Percentiles rank a stretch among this genome's conserved stretches.
Evolutionary conservation across 2,113 vertebrate genomes (phyloP).

Genomic region (Neodontobutis hainanensis): DNA sequence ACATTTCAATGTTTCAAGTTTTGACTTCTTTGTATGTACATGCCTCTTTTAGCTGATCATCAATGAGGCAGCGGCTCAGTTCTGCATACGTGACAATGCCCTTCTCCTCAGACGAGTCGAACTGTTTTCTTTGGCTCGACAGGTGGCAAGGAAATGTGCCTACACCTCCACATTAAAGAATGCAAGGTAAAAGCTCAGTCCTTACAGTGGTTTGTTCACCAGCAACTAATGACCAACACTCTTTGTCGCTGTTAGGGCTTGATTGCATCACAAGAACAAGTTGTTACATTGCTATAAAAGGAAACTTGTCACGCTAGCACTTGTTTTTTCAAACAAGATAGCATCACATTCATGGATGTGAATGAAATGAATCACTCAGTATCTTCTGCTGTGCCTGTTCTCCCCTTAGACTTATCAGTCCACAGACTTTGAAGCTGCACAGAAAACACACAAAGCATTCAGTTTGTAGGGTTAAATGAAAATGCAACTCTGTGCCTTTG

Average conservation of each 20-base stretch:
- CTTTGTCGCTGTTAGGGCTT: background rate
- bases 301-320: background rate
- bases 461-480: no score
- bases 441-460: conserved; percentile 13
- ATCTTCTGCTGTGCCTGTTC: conserved; percentile 33
- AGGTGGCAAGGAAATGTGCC: conserved; percentile 93
- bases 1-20: background rate
- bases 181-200: conserved; percentile 81
- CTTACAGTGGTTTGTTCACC: background rate
- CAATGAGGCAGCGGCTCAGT: conserved; percentile 95
- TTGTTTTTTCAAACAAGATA: background rate
- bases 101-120: conserved; percentile 92
- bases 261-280: background rate
- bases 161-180: conserved; percentile 92
- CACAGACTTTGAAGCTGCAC: conserved; percentile 13
- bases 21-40: conserved; percentile 19
- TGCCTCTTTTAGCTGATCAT: conserved; percentile 86
- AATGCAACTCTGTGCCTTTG: no score
- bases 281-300: background rate
- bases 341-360: conserved; percentile 13
- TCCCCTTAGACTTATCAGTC: no score
- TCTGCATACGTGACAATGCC: conserved; percentile 93
- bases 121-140: conserved; percentile 92
- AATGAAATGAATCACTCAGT: conserved; percentile 17
- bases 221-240: conserved; percentile 8